Evolutionary conservation across 2,113 vertebrate genomes (phyloP).

Genomic region (Petaurus breviceps): DNA sequence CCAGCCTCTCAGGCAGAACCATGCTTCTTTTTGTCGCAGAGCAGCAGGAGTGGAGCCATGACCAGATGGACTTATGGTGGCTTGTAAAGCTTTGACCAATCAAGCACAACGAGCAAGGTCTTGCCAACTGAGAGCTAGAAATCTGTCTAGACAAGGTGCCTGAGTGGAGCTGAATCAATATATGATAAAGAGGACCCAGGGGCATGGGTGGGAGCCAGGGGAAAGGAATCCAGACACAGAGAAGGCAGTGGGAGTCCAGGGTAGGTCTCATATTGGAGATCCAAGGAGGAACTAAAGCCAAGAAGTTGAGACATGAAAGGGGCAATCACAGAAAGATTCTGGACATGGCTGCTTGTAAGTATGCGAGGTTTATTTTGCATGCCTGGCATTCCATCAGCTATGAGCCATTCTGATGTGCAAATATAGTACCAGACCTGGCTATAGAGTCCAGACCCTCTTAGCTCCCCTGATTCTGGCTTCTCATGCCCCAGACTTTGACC

Average conservation of each 20-base stretch:
- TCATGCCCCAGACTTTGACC: not conserved
- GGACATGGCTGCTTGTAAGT: not conserved
- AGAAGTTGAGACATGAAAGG: not conserved
- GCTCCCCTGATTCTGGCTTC: not conserved
- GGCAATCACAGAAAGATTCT: not conserved
- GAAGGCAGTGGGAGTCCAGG: not conserved
- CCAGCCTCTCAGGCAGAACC: not conserved
- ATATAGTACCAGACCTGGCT: not conserved
- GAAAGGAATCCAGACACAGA: not conserved
- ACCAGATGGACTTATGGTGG: not conserved
- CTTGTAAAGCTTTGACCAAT: not conserved
- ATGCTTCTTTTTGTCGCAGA: not conserved
- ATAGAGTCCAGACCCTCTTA: not conserved
- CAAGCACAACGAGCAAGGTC: not conserved
- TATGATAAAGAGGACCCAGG: not conserved
- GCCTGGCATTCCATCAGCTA: not conserved
- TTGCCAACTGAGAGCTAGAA: not conserved
- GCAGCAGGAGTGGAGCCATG: not conserved
- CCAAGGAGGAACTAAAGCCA: not conserved
- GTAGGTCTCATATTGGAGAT: not conserved
- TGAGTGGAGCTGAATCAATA: not conserved
- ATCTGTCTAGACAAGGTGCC: not conserved
- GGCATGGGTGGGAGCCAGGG: not conserved
- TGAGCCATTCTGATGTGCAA: not conserved
- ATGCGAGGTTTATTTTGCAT: not conserved